phyloP scores from a whole-genome alignment of 2,888 invertebrate species.

The Temnothorax unifasciatus region DNA sequence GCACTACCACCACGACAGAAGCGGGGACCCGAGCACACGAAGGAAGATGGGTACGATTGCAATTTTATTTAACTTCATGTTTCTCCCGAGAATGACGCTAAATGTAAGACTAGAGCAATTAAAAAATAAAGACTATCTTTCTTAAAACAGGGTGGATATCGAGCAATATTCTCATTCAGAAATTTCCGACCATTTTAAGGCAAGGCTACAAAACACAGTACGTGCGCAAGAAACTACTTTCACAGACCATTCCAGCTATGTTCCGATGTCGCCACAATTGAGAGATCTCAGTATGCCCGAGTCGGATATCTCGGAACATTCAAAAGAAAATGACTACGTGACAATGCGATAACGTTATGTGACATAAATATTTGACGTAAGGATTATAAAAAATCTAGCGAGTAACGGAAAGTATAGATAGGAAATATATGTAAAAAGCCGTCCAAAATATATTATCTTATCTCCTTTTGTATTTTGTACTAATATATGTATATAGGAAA shows the following conservation, averaged over 20 bases:
- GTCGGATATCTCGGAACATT: conserved; percentile 68
- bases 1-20: conserved; percentile 86
- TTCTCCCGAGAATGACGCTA: not conserved
- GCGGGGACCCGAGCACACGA: conserved; percentile 77
- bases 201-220: conserved; percentile 10
- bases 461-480: not conserved
- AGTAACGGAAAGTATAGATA: not conserved
- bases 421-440: not conserved
- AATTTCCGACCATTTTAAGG: not conserved
- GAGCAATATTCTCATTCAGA: not conserved
- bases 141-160: conserved; percentile 7
- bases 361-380: not conserved
- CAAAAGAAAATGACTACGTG: conserved; percentile 82
- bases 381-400: not conserved
- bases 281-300: conserved; percentile 77
- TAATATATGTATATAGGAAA: not conserved
- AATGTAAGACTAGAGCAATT: not conserved
- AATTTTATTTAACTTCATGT: not conserved
- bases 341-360: conserved; percentile 80
- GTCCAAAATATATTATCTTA: not conserved
- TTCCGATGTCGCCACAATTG: conserved; percentile 84
- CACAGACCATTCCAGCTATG: conserved; percentile 81
- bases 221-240: conserved; percentile 46
- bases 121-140: not conserved
- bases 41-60: conserved; percentile 74